Conservation (phyloP, 2,113 vertebrate species). For the Isichthys henryi region DNA sequence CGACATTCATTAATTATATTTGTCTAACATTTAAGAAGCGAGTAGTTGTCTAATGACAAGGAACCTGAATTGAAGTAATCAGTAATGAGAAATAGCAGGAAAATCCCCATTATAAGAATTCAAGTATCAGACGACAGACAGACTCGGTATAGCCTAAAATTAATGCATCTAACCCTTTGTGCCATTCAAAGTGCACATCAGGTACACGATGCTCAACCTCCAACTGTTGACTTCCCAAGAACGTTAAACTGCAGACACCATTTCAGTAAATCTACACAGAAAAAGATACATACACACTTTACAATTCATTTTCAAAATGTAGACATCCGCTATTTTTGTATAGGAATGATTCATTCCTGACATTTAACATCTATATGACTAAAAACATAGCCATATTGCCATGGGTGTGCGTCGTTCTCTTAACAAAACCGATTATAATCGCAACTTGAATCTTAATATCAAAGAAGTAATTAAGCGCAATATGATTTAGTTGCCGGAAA, state of each 20-base stretch:
- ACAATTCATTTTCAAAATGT: neutral
- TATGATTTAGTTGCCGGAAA: neutral
- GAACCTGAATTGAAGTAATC: neutral
- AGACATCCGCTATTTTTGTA: neutral
- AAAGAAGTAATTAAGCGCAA: neutral
- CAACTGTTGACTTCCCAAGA: slow-evolving; percentile 17
- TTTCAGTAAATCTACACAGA: neutral
- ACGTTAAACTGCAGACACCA: neutral
- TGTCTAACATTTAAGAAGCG: neutral
- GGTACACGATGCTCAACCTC: neutral
- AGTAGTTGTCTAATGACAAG: neutral
- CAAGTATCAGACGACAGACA: neutral
- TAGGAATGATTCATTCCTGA: neutral
- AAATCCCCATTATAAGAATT: neutral
- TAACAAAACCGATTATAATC: neutral
- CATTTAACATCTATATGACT: neutral
- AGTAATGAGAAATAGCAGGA: neutral
- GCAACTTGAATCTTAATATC: neutral
- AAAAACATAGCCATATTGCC: neutral
- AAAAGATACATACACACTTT: neutral
- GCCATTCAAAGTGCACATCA: neutral
- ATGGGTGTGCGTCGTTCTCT: neutral
- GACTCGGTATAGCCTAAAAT: neutral
- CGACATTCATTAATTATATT: neutral
- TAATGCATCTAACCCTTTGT: neutral